Conservation (phyloP, 2,113 vertebrate species). For the Struthio camelus region DNA sequence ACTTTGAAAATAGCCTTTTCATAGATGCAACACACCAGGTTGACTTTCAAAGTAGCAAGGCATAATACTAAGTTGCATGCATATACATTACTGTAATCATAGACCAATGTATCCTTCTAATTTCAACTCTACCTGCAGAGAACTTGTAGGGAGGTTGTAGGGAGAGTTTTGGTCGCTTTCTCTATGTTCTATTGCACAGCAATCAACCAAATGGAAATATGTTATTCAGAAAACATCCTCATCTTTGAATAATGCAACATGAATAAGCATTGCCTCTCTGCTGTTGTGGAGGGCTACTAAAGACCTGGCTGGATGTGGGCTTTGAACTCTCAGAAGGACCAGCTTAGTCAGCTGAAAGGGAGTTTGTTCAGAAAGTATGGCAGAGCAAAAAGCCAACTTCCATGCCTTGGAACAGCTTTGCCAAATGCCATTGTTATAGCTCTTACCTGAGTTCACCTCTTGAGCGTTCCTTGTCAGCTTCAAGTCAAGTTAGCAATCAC, state of each 20-base stretch:
- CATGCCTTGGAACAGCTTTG: neutral
- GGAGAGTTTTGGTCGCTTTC: neutral
- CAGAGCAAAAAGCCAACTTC: neutral
- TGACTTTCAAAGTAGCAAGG: neutral
- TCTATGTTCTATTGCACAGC: neutral
- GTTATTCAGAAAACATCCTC: neutral
- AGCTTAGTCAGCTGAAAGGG: neutral
- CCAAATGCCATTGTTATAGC: neutral
- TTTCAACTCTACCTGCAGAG: neutral
- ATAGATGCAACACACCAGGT: neutral
- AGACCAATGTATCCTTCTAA: neutral
- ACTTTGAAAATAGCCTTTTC: neutral
- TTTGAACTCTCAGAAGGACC: neutral
- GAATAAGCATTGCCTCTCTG: neutral
- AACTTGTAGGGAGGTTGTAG: neutral
- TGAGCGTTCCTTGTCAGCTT: neutral
- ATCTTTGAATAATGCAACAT: neutral
- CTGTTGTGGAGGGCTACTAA: neutral
- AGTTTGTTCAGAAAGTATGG: neutral
- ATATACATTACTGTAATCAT: accelerated
- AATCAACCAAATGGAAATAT: neutral
- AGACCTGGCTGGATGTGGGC: neutral
- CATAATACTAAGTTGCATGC: neutral
- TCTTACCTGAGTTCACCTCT: neutral
- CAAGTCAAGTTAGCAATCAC: neutral